Evolutionary conservation across 2,797 vertebrate genomes (phyloP), one percentile per base, ranked within the genome.

Genomic region (Parambassis ranga): DNA sequence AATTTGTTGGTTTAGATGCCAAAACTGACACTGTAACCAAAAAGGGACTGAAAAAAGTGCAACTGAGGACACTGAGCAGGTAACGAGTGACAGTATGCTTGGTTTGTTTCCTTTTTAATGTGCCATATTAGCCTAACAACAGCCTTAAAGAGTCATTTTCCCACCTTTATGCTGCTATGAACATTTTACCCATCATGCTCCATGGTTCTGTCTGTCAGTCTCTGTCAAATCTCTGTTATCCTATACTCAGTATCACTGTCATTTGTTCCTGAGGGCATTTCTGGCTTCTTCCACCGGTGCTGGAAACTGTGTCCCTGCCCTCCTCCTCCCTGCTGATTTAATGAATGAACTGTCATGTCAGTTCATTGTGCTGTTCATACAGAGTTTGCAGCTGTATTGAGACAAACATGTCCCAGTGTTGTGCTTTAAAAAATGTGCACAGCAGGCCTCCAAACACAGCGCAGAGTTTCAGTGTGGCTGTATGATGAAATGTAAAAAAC

Each of bases 181-280:
- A 44, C 13, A 15, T 37, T 33, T 70, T 35, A 74, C 41, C 68
- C 38, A 63, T 63, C 22, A 56, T 59, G 39, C 57, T 46, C 38
- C 27, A 5, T 1, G 2, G 65, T 64, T 41, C 60, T 42, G 59
- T 31, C 61, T 69, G 66, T 75, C 72, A 77, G 31, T 52, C 39
- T 43, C 33, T 42, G 50, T 64, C 58, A 68, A 50, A 57, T 16
- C 62, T 48, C 58, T 33, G 60, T 71, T 59, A 75, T 64, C 20
- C 37, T 32, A 56, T 24, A 32, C 57, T 62, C 30, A 20, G 39
- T 55, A 27, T 77, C 70, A 24, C 57, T 70, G 57, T 64, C 69
- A 32, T 57, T 58, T 8, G 6, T 16, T 44, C 81, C 70, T 8
- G 0, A 22, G 74, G 81, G 81, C 36, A 41, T 66, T 70, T 24